Conservation (phyloP, 2,888 invertebrate species). For the Diarsia brunnea region DNA sequence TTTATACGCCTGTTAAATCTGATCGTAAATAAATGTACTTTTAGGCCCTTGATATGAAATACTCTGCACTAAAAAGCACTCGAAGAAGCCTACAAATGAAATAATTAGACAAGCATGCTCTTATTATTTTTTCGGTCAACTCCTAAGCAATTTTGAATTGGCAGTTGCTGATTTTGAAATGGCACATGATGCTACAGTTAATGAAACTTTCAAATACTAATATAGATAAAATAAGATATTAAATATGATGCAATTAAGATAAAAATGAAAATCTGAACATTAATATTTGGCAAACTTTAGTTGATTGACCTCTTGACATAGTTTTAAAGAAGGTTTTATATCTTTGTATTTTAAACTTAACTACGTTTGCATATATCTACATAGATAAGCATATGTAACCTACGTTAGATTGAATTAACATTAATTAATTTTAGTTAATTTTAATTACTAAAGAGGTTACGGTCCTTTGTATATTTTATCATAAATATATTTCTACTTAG, state of each 20-base stretch:
- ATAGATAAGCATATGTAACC: conserved; percentile 35
- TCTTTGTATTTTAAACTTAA: conserved; percentile 24
- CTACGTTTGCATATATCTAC: conserved; percentile 47
- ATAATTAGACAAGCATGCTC: no score
- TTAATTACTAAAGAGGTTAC: conserved; percentile 21
- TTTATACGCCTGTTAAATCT: not conserved
- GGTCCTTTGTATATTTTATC: conserved; percentile 7
- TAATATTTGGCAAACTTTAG: conserved; percentile 18
- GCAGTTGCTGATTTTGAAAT: not conserved
- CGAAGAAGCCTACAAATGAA: not conserved
- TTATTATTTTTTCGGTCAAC: not conserved
- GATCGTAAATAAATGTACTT: not conserved
- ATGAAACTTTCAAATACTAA: not conserved
- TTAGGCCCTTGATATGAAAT: not conserved
- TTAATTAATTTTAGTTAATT: conserved; percentile 40
- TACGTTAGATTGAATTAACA: conserved; percentile 43
- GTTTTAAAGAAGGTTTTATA: conserved; percentile 26
- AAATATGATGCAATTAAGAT: conserved; percentile 14
- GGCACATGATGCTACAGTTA: not conserved
- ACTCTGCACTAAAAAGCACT: not conserved
- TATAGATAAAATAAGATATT: no score
- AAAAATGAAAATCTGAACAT: not conserved
- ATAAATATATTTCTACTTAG: conserved; percentile 6
- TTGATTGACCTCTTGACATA: conserved; percentile 27
- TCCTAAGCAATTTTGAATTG: not conserved